phyloP scores from a whole-genome alignment of 2,797 vertebrate species.

The Rousettus madagascariensis region DNA sequence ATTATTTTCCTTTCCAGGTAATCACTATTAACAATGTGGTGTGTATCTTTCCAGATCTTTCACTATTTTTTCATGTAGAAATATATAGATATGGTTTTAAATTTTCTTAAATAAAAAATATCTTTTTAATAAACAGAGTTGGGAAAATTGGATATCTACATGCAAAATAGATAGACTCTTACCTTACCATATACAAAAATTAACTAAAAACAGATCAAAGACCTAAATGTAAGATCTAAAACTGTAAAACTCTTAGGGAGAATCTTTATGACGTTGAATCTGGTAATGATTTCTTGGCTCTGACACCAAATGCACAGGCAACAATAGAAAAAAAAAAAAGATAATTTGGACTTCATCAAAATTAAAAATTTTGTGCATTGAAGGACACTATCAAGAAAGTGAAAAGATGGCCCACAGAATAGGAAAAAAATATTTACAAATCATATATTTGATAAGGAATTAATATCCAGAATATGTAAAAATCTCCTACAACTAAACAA shows the following conservation, averaged over 20 bases:
- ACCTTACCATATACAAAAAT: neutral
- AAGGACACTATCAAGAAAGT: neutral
- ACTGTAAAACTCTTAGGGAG: neutral
- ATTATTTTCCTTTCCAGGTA: neutral
- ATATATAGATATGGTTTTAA: neutral
- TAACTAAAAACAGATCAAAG: neutral
- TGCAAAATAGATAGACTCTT: neutral
- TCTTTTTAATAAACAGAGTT: conserved; percentile 13
- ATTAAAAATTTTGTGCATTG: neutral
- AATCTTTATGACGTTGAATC: neutral
- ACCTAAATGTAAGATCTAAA: neutral
- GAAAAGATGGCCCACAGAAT: neutral
- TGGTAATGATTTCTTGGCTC: neutral
- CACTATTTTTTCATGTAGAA: neutral
- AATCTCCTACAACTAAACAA: neutral
- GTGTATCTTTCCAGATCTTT: neutral
- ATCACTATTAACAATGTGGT: neutral
- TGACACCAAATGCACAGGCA: neutral
- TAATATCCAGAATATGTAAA: conserved; percentile 13
- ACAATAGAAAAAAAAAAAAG: neutral
- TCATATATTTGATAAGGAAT: neutral
- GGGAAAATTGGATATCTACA: neutral
- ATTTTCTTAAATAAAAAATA: conserved; percentile 33
- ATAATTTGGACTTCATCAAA: neutral
- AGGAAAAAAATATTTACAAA: neutral